Evolutionary conservation across 1,140 invertebrate species (phyloP).

Genomic region (Sminthurinus signatus): DNA sequence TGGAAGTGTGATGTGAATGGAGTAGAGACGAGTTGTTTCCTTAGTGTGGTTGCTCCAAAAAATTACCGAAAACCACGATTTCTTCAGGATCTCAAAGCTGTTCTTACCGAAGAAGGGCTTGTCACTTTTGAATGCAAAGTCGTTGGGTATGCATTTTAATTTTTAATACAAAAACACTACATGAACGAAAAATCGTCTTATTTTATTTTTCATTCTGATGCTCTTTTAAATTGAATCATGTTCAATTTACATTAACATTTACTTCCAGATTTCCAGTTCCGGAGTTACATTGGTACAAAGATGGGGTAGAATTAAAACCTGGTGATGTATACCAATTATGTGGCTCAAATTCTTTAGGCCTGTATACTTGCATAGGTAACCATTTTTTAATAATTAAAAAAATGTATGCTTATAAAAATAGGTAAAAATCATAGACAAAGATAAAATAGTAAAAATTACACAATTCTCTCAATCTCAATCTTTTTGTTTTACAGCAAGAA

Average conservation of each 20-base stretch:
- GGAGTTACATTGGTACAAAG: constrained; percentile 78
- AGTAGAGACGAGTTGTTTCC: constrained; percentile 13
- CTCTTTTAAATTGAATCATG: too few species aligned
- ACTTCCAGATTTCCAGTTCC: too few species aligned
- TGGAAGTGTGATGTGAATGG: constrained; percentile 51
- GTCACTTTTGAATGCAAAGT: constrained; percentile 84
- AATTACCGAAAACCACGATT: constrained; percentile 82
- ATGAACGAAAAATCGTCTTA: constrained; percentile 53
- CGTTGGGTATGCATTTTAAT: constrained; percentile 82
- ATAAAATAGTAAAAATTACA: too few species aligned
- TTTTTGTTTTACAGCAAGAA: constrained; percentile 55
- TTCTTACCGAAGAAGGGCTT: constrained; percentile 80
- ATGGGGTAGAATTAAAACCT: constrained; percentile 80
- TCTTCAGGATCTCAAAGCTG: constrained; percentile 77
- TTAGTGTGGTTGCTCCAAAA: constrained; percentile 59
- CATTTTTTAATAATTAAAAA: too few species aligned
- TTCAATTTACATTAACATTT: constrained; percentile 49
- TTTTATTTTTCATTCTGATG: too few species aligned
- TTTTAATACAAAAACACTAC: constrained; percentile 82
- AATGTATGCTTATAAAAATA: too few species aligned
- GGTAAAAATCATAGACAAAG: too few species aligned
- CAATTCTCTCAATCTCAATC: too few species aligned
- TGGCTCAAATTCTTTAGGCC: constrained; percentile 76
- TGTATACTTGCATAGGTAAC: constrained; percentile 85
- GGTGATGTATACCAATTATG: constrained; percentile 87